Percentiles rank a stretch among this genome's conserved stretches.
phyloP scores from a whole-genome alignment of 2,797 vertebrate genomes.

The Corythornis leucogaster region DNA sequence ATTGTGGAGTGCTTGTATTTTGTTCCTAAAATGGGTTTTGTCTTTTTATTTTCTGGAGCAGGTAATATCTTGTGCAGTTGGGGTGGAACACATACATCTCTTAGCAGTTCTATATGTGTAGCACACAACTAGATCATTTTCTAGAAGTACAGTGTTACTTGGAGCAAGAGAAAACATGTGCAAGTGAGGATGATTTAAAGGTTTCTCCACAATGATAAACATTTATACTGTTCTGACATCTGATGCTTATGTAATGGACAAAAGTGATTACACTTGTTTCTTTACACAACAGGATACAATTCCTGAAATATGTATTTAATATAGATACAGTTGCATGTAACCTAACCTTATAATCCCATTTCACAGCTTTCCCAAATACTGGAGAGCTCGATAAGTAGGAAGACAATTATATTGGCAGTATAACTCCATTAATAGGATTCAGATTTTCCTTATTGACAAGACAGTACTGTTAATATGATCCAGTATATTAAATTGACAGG shows the following conservation, averaged over 20 bases:
- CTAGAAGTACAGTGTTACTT: slow-evolving; percentile 4
- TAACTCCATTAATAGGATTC: slow-evolving; percentile 88
- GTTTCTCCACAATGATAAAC: slow-evolving; percentile 52
- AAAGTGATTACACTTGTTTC: slow-evolving; percentile 83
- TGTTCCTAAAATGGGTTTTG: not conserved
- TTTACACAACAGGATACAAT: slow-evolving; percentile 82
- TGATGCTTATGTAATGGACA: slow-evolving; percentile 80
- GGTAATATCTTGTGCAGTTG: not conserved
- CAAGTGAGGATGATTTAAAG: slow-evolving; percentile 58
- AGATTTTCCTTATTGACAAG: slow-evolving; percentile 85
- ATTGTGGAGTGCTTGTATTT: not conserved
- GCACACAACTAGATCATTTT: not conserved
- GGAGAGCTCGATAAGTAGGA: slow-evolving; percentile 79
- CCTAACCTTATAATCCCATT: slow-evolving; percentile 89
- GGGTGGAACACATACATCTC: not conserved
- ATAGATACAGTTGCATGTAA: slow-evolving; percentile 82
- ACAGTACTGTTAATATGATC: slow-evolving; percentile 80
- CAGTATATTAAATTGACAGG: slow-evolving; percentile 83
- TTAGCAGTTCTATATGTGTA: not conserved
- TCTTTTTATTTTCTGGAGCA: not conserved
- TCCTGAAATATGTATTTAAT: slow-evolving; percentile 82
- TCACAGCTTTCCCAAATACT: slow-evolving; percentile 76
- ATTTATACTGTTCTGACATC: slow-evolving; percentile 75
- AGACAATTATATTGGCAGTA: slow-evolving; percentile 81
- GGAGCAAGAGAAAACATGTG: slow-evolving; percentile 23